Evolutionary conservation across 2,888 invertebrate species (phyloP).

Genomic region (Nephrotoma flavescens): DNA sequence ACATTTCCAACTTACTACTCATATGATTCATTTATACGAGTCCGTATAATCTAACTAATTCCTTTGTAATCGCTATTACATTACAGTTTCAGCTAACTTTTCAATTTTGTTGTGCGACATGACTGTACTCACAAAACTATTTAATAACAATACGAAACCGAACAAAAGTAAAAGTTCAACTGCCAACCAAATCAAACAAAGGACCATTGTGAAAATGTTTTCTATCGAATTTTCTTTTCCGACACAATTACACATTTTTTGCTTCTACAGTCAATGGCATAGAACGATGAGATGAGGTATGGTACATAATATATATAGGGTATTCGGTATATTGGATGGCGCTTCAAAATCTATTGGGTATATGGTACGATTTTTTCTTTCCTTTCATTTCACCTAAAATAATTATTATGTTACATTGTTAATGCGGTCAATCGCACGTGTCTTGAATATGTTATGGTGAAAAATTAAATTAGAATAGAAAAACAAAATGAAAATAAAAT

Average conservation of each 20-base stretch:
- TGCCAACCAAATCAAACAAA: not conserved
- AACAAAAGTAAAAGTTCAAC: not conserved
- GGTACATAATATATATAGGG: not conserved
- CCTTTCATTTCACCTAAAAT: not conserved
- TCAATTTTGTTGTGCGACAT: not conserved
- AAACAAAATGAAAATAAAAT: not conserved
- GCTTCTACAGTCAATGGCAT: not conserved
- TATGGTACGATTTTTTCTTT: not conserved
- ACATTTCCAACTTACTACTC: no score
- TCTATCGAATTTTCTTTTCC: not conserved
- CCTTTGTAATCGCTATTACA: no score
- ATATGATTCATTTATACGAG: no score
- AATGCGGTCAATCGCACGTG: not conserved
- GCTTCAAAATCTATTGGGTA: not conserved
- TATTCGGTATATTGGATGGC: not conserved
- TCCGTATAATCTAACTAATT: no score
- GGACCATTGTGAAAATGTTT: not conserved
- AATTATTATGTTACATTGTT: not conserved
- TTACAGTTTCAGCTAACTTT: not conserved
- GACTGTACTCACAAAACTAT: not conserved
- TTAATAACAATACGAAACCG: not conserved
- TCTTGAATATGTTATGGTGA: not conserved
- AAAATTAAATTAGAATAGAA: not conserved
- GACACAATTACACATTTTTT: not conserved
- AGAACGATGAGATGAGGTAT: not conserved